These are phyloP conservation scores for Halocaridina rubra DNA, from an alignment of 2,888 invertebrate genomes.

Conservation along the genomic window DNA sequence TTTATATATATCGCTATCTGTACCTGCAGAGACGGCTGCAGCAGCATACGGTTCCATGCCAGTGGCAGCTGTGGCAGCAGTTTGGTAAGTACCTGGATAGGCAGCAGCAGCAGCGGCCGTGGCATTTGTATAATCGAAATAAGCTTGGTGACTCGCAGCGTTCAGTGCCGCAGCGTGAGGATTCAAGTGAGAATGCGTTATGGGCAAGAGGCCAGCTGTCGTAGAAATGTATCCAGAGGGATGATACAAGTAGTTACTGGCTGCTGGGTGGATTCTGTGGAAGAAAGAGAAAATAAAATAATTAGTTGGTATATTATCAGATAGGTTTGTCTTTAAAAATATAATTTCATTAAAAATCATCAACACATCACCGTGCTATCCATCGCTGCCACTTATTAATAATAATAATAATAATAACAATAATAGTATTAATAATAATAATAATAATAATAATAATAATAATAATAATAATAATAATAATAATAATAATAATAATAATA, in stretches of 20 bases:
- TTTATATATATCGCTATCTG: neutral
- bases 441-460: too few species aligned
- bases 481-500: too few species aligned
- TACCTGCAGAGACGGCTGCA: conserved; percentile 44
- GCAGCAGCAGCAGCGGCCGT: conserved; percentile 31
- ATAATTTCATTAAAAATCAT: too few species aligned
- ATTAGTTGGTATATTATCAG: neutral
- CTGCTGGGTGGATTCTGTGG: conserved; percentile 20
- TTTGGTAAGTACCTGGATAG: conserved; percentile 30
- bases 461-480: too few species aligned
- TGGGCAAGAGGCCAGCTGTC: conserved; percentile 33
- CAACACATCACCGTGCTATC: too few species aligned
- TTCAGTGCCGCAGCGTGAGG: conserved; percentile 14
- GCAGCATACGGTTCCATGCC: conserved; percentile 30
- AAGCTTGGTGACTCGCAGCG: conserved; percentile 31
- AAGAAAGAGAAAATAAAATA: neutral
- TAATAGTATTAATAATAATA: too few species aligned
- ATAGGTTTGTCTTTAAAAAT: too few species aligned
- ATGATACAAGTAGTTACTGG: conserved; percentile 28
- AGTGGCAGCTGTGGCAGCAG: conserved; percentile 31
- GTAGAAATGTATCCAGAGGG: conserved; percentile 36
- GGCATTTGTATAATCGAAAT: conserved; percentile 29
- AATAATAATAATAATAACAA: too few species aligned
- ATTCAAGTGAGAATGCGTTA: conserved; percentile 17
- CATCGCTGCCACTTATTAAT: too few species aligned